Percentiles rank a stretch among this genome's conserved stretches.
phyloP scores from a whole-genome alignment of 1,140 invertebrate genomes.

The Trichoplusia ni region DNA sequence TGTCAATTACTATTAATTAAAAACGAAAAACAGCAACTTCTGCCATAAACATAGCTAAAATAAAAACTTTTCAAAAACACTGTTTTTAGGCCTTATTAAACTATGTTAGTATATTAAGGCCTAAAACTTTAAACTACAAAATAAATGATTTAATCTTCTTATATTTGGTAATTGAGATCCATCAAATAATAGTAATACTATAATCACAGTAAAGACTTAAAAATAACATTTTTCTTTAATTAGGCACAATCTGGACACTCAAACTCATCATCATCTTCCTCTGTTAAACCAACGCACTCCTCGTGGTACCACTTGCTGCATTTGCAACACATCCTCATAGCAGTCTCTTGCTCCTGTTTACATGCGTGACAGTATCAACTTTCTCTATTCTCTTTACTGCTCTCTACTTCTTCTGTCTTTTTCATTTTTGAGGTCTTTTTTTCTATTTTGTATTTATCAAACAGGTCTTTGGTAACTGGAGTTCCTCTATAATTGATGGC shows the following conservation, averaged over 20 bases:
- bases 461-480: slow-evolving; percentile 47
- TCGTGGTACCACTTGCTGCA: slow-evolving; percentile 19
- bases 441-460: slow-evolving; percentile 36
- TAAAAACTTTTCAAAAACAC: neutral
- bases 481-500: slow-evolving; percentile 46
- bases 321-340: too few species aligned
- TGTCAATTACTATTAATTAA: slow-evolving; percentile 14
- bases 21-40: slow-evolving; percentile 9
- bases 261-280: slow-evolving; percentile 3
- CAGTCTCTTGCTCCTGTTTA: too few species aligned
- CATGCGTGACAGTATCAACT: slow-evolving; percentile 39
- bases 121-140: too few species aligned
- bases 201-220: too few species aligned
- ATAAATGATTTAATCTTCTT: too few species aligned
- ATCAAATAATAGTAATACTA: too few species aligned
- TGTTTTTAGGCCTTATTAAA: too few species aligned
- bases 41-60: too few species aligned
- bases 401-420: slow-evolving; percentile 12
- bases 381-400: slow-evolving; percentile 7
- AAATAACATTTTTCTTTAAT: neutral
- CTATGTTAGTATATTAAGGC: too few species aligned
- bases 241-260: slow-evolving; percentile 7
- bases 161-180: too few species aligned
- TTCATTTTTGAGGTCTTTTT: slow-evolving; percentile 25
- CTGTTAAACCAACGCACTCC: slow-evolving; percentile 19